Base-by-base conservation (phyloP, 2,888 invertebrate genomes). In the Heliconius sara region DNA sequence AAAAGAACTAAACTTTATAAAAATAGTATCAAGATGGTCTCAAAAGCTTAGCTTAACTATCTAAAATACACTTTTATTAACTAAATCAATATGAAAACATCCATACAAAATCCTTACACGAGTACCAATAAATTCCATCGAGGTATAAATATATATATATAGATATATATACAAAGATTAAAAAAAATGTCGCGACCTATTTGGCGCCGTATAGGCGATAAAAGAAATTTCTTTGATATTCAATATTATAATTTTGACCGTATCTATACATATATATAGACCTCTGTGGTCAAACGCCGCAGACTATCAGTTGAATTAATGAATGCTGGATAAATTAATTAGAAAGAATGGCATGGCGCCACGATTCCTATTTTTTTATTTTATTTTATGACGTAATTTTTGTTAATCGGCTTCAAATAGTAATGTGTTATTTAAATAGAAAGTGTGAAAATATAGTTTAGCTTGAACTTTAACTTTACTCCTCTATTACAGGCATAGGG, bases 131-230 rank as follows among this genome's bases (percentile, higher is more conserved):
- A 30, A 57, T n/a, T n/a, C 9, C 0, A 34, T 5, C 25, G 22
- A 60, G 34, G n/a, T 30, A 73, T 60, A 34, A 16, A 57, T 73
- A 30, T 5, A 19, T 5, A 19, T 2, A 30, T 30, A 30, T 30
- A 4, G 27, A 73, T 16, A 79, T 13, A 27, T 65, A 65, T 63
- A 63, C n/a, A 63, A n/a, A 63, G 60, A 83, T 72, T 81, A 83
- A 83, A 82, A 82, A 52, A 70, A 71, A 79, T 83, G 80, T 85
- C 84, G 70, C 70, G 84, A 84, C 84, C 85, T 67, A 71, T 68
- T 68, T 82, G 85, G 85, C 84, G 85, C 83, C 84, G 81, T 52
- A 57, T 79, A 52, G 76, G n/a, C 81, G 83, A 83, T 83, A 83
- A 84, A 79, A 82, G 75, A 76, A 81, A 83, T 80, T 81, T 76